These are phyloP conservation scores for Drosophila erecta DNA, from an alignment of 1,140 invertebrate genomes.

Conservation along the genomic window DNA sequence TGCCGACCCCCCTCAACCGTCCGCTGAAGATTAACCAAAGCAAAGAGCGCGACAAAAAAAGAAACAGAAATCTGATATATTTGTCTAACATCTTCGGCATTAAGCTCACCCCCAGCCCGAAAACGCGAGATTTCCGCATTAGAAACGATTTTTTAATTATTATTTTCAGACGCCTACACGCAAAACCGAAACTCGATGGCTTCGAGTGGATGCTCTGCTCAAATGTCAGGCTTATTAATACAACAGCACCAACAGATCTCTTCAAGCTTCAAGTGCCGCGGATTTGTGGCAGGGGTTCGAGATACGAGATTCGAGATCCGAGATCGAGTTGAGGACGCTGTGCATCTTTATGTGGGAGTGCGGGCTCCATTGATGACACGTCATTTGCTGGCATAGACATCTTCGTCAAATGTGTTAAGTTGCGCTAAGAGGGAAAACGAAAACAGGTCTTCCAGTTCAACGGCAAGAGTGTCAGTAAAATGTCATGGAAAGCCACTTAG, in stretches of 20 bases:
- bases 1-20: conserved; percentile 10
- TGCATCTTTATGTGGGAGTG: conserved; percentile 71
- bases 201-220: conserved; percentile 57
- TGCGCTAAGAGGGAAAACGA: conserved; percentile 58
- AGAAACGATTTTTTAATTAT: conserved; percentile 78
- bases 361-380: conserved; percentile 79
- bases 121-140: conserved; percentile 75
- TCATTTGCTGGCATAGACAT: conserved; percentile 77
- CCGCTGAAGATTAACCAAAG: conserved; percentile 26
- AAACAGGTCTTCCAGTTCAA: conserved; percentile 69
- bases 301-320: conserved; percentile 11
- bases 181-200: conserved; percentile 26
- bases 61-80: conserved; percentile 76
- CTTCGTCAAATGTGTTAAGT: conserved; percentile 80
- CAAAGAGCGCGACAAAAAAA: conserved; percentile 55
- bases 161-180: conserved; percentile 76
- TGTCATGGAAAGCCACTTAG: conserved; percentile 80
- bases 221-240: conserved; percentile 81
- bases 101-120: conserved; percentile 51
- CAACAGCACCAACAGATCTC: conserved; percentile 40
- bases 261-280: conserved; percentile 7
- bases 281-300: conserved; percentile 37
- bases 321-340: conserved; percentile 39
- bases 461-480: conserved; percentile 73
- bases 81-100: conserved; percentile 78